Conservation (phyloP, 2,113 vertebrate genomes). For the Polypterus bichir region DNA sequence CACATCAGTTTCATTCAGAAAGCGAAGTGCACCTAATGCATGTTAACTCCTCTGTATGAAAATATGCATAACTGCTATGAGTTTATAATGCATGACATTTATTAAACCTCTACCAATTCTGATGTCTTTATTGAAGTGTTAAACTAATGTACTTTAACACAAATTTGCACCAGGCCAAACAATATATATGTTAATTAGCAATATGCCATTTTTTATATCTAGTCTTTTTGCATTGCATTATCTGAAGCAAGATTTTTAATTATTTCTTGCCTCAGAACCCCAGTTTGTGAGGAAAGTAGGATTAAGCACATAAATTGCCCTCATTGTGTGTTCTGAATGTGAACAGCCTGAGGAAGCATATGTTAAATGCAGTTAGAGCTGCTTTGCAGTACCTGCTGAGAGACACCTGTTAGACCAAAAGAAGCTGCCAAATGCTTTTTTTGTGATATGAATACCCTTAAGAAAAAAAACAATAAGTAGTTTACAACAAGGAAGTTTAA, state of each 20-base stretch:
- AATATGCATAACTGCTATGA: constrained; percentile 73
- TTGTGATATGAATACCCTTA: background rate
- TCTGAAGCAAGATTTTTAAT: background rate
- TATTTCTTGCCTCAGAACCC: constrained; percentile 36
- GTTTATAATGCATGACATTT: constrained; percentile 65
- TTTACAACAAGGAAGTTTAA: background rate
- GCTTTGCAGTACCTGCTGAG: constrained; percentile 50
- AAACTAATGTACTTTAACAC: constrained; percentile 65
- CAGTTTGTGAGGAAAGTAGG: constrained; percentile 44
- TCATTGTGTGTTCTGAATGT: constrained; percentile 49
- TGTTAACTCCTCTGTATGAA: constrained; percentile 13
- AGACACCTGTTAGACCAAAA: constrained; percentile 37
- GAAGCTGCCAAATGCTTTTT: background rate
- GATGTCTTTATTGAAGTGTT: constrained; percentile 70
- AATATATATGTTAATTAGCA: constrained; percentile 72
- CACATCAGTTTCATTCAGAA: background rate
- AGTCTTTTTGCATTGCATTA: background rate
- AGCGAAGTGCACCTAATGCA: background rate
- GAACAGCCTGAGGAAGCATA: background rate
- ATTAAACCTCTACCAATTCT: constrained; percentile 66
- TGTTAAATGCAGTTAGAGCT: constrained; percentile 5
- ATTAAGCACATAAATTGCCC: constrained; percentile 51
- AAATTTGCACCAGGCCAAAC: constrained; percentile 65
- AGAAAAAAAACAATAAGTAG: background rate
- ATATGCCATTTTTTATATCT: constrained; percentile 35